phyloP scores from a whole-genome alignment of 2,113 vertebrate species.

The Pelmatolapia mariae region DNA sequence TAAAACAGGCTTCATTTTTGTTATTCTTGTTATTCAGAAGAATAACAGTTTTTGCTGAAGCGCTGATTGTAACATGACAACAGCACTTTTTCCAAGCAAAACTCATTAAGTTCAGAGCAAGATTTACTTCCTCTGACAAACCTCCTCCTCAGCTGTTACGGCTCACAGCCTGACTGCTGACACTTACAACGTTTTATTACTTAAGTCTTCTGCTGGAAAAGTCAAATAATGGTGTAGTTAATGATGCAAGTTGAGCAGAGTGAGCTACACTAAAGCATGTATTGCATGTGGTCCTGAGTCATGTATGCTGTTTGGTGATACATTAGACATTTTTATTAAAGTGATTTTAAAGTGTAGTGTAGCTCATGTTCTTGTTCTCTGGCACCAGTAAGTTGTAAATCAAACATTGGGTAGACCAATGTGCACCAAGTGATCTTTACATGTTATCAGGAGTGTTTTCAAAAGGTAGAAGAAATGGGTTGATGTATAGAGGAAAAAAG shows the following conservation, averaged over 20 bases:
- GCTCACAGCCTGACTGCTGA: neutral
- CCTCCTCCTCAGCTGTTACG: neutral
- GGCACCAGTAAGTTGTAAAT: neutral
- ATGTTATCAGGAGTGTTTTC: neutral
- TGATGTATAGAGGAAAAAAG: rapidly evolving
- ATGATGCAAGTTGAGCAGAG: neutral
- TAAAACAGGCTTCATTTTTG: neutral
- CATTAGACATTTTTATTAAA: neutral
- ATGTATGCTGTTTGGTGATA: neutral
- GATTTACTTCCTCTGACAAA: neutral
- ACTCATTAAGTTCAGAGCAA: neutral
- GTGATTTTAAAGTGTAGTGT: neutral
- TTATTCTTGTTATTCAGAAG: neutral
- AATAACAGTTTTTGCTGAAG: neutral
- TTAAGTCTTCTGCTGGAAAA: constrained; percentile 25
- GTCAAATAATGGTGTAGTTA: neutral
- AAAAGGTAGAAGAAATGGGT: neutral
- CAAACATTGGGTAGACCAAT: neutral
- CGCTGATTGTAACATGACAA: neutral
- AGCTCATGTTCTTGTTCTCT: neutral
- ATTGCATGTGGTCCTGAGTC: neutral
- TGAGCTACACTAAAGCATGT: neutral
- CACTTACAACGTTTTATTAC: constrained; percentile 32
- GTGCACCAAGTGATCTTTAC: neutral
- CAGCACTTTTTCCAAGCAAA: neutral